Evolutionary conservation across 2,797 vertebrate genomes (phyloP).

Genomic region (Astyanax mexicanus): DNA sequence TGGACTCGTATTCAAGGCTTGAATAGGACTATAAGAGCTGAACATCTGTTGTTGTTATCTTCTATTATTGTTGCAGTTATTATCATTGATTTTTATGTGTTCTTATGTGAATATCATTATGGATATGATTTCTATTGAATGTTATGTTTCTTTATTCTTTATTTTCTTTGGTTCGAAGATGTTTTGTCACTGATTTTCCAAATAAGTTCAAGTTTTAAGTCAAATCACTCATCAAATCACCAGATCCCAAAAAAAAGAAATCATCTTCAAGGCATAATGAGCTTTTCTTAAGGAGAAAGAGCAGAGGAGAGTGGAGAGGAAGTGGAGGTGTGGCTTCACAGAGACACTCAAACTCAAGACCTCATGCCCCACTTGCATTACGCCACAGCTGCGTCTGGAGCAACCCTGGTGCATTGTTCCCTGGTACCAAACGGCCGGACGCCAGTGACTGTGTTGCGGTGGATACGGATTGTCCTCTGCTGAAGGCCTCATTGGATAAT

Average conservation of each 20-base stretch:
- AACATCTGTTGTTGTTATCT: too few relatives aligned
- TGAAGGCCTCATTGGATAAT: slow-evolving; percentile 44
- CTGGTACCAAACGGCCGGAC: slow-evolving; percentile 62
- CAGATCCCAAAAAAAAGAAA: slow-evolving; percentile 36
- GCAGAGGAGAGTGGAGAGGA: slow-evolving; percentile 16
- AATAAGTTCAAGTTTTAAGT: slow-evolving; percentile 28
- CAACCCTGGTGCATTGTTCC: slow-evolving; percentile 77
- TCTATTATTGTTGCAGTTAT: slow-evolving; percentile 47
- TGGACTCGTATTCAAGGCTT: slow-evolving; percentile 53
- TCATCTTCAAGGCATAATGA: slow-evolving; percentile 19
- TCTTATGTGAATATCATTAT: slow-evolving; percentile 51
- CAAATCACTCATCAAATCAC: slow-evolving; percentile 19
- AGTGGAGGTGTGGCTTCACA: slow-evolving; percentile 23
- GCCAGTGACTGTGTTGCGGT: slow-evolving; percentile 40
- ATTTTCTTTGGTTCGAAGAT: slow-evolving; percentile 10
- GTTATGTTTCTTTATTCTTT: slow-evolving; percentile 36
- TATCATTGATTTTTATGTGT: slow-evolving; percentile 56
- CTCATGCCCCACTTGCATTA: slow-evolving; percentile 68
- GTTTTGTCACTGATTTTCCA: slow-evolving; percentile 50
- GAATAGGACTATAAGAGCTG: slow-evolving; percentile 60
- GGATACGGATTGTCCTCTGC: slow-evolving; percentile 34
- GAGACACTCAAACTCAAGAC: slow-evolving; percentile 51
- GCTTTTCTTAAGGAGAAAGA: too few relatives aligned
- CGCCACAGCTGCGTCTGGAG: slow-evolving; percentile 70
- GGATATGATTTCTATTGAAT: slow-evolving; percentile 45